These are phyloP conservation scores for Spinus olivaceus DNA, from an alignment of 2,797 vertebrate species.

Conservation along the genomic window DNA sequence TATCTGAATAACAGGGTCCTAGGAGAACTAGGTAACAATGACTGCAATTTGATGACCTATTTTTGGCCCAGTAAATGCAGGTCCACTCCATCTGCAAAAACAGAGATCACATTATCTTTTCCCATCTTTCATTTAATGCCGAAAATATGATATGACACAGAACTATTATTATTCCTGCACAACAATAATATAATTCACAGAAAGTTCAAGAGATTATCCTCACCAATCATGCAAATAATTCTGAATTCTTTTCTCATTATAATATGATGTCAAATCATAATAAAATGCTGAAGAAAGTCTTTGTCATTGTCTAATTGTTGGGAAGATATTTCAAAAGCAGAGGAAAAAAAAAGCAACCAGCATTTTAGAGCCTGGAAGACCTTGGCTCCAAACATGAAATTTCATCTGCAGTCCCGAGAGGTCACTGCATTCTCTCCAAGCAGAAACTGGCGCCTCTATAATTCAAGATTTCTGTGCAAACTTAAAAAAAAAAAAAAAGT, in stretches of 20 bases:
- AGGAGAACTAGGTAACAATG: not conserved
- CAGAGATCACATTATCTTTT: not conserved
- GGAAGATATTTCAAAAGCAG: not conserved
- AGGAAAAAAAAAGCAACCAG: not conserved
- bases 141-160: not conserved
- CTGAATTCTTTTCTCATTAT: not conserved
- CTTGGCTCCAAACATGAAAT: conserved; percentile 17
- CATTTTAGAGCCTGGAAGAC: not conserved
- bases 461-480: conserved; percentile 4
- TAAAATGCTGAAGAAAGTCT: not conserved
- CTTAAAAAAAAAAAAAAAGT: not conserved
- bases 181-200: not conserved
- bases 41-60: not conserved
- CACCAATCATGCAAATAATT: not conserved
- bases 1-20: not conserved
- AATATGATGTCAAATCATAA: not conserved
- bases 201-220: not conserved
- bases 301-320: not conserved
- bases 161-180: not conserved
- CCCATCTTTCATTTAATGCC: not conserved
- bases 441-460: conserved; percentile 1
- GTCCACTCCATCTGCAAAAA: not conserved
- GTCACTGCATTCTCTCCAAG: conserved; percentile 10
- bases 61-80: not conserved
- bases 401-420: conserved; percentile 24